Percentiles rank a stretch among this genome's conserved stretches.
Conservation (phyloP, 1,140 invertebrate species). For the Anastatus disparis region DNA sequence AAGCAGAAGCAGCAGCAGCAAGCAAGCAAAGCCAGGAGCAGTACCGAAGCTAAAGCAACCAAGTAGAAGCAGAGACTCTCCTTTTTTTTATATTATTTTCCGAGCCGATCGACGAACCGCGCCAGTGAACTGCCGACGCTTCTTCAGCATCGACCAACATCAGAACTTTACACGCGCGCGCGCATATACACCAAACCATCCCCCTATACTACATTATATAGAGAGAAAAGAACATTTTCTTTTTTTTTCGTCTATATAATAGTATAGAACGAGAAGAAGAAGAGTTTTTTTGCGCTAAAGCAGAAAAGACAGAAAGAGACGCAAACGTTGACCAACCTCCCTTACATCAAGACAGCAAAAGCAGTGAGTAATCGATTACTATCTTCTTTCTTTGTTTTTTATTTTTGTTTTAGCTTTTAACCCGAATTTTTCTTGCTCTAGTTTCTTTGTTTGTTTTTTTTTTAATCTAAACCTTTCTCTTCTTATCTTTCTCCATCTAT, state of each 20-base stretch:
- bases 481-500: not conserved
- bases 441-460: not conserved
- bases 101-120: conserved; percentile 33
- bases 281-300: too few species aligned
- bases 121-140: conserved; percentile 39
- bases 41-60: not conserved
- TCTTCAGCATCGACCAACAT: conserved; percentile 23
- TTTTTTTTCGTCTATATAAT: too few species aligned
- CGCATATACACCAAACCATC: too few species aligned
- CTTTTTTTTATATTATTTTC: too few species aligned
- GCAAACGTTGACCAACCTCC: too few species aligned
- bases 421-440: conserved; percentile 25
- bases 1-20: not conserved
- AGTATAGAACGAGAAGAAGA: too few species aligned
- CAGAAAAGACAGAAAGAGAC: too few species aligned
- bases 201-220: too few species aligned
- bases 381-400: too few species aligned
- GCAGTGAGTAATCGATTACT: conserved; percentile 33
- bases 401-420: too few species aligned
- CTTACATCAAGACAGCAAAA: not conserved
- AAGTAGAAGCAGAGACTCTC: conserved; percentile 4
- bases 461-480: not conserved
- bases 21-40: not conserved
- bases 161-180: not conserved
- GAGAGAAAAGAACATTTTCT: too few species aligned